Base-by-base conservation (phyloP, 2,797 vertebrate genomes). In the Hydrocynus forskahlii region DNA sequence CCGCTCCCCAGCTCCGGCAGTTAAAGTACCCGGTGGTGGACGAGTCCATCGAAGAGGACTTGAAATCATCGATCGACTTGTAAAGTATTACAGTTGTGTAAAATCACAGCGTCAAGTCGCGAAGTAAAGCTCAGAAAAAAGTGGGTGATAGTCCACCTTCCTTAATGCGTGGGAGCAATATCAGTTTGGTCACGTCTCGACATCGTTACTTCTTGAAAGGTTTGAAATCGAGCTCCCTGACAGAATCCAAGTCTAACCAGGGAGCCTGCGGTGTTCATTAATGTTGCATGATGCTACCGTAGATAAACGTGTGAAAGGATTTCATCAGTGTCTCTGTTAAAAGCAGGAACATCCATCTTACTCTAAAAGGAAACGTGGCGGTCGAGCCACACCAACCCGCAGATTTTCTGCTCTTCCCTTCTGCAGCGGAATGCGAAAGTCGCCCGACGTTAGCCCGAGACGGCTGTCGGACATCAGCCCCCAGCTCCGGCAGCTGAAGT, bases 381-480 rank as follows among this genome's bases (percentile, higher is more conserved):
- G 35, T 35, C 4, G 35, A 35, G 19, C 40, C 83, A 59, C 55
- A 76, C 16, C 13, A 59, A 78, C 50, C 59, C 50, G 60, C 38
- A 16, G 25, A 86, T 86, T 80, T 54, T 88, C 69, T 90, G 25
- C 87, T 87, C 81, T 60, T 88, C 69, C 90, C 71, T 89, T 87
- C 82, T 77, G 55, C 89, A 97, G 96, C 92, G 94, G 96, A 89
- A 97, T 97, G 97, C 95, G 96, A 89, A 96, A 94, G 89, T 97
- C 97, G 68, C 96, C 97, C 50, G 96, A 98, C 89, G 95, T 97
- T 90, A 98, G 97, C 89, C 97, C 97, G 40, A 95, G 97, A 94
- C 93, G 97, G 93, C 95, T 98, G 90, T 98, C 97, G 52, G 97
- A 98, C 92, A 98, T 98, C 95, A 98, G 97, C 91, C 97, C 97